Evolutionary conservation across 2,113 vertebrate species (phyloP).

Genomic region (Neoarius graeffei): DNA sequence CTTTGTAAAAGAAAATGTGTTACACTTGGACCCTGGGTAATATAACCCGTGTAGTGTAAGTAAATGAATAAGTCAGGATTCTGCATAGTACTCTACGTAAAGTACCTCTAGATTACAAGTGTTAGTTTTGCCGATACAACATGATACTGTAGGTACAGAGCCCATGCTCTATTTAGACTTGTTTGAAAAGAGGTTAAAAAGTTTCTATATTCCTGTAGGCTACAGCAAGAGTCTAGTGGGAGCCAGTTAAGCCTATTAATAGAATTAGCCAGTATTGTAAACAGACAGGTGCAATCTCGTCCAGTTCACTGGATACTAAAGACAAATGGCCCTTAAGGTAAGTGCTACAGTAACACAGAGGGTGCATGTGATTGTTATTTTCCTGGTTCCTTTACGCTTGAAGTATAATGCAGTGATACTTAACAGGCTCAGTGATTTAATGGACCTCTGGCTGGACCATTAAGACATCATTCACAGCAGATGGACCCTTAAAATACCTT

Average conservation of each 20-base stretch:
- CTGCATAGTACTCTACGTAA: background rate
- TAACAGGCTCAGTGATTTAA: slow-evolving; percentile 23
- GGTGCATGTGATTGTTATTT: slow-evolving; percentile 24
- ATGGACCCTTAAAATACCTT: slow-evolving; percentile 12
- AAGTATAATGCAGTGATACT: slow-evolving; percentile 20
- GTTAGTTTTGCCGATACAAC: background rate
- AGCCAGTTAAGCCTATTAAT: slow-evolving; percentile 23
- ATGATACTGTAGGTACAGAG: background rate
- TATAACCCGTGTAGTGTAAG: background rate
- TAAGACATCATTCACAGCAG: slow-evolving; percentile 6
- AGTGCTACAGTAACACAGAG: background rate
- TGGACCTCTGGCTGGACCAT: slow-evolving; percentile 23
- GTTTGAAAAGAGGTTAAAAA: slow-evolving; percentile 36
- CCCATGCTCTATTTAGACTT: slow-evolving; percentile 32
- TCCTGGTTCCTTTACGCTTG: slow-evolving; percentile 10
- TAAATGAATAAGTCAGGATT: background rate
- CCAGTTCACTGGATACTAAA: slow-evolving; percentile 32
- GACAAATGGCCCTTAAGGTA: slow-evolving; percentile 33
- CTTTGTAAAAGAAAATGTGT: background rate
- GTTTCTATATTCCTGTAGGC: slow-evolving; percentile 19
- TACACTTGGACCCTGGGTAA: background rate
- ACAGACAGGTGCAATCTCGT: slow-evolving; percentile 29
- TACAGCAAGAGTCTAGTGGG: background rate
- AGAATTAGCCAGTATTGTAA: slow-evolving; percentile 22
- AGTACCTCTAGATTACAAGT: background rate